These are phyloP conservation scores for Leptinotarsa rubiginosa DNA, from an alignment of 2,888 invertebrate genomes.

Conservation along the genomic window DNA sequence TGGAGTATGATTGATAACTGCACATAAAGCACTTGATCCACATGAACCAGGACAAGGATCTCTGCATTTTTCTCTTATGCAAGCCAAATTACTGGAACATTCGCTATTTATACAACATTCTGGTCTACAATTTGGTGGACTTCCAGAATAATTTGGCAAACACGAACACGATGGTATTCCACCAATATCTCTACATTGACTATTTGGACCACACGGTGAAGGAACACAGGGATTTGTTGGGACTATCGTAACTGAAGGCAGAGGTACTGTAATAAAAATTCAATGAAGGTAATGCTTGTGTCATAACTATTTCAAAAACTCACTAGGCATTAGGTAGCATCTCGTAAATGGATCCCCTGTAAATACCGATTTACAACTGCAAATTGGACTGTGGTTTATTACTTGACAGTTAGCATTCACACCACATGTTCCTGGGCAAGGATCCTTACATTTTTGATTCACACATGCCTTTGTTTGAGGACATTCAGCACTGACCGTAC, in stretches of 20 bases:
- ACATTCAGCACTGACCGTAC: conserved; percentile 83
- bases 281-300: not conserved
- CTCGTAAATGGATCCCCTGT: conserved; percentile 79
- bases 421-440: conserved; percentile 80
- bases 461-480: conserved; percentile 78
- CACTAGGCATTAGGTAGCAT: conserved; percentile 67
- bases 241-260: conserved; percentile 56
- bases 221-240: conserved; percentile 76
- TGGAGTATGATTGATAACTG: conserved; percentile 77
- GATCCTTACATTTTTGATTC: conserved; percentile 81
- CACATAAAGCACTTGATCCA: conserved; percentile 74
- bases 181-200: conserved; percentile 73
- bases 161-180: conserved; percentile 76
- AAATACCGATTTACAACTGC: conserved; percentile 74
- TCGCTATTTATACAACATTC: conserved; percentile 81
- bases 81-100: conserved; percentile 78
- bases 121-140: conserved; percentile 79
- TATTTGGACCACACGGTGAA: conserved; percentile 77
- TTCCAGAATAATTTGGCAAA: conserved; percentile 74
- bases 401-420: conserved; percentile 78
- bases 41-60: conserved; percentile 82
- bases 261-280: conserved; percentile 48
- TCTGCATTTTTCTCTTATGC: conserved; percentile 78
- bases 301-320: conserved; percentile 33
- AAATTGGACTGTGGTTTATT: conserved; percentile 83